These are phyloP conservation scores for Criorhina ranunculi DNA, from an alignment of 2,888 invertebrate genomes.

Conservation along the genomic window DNA sequence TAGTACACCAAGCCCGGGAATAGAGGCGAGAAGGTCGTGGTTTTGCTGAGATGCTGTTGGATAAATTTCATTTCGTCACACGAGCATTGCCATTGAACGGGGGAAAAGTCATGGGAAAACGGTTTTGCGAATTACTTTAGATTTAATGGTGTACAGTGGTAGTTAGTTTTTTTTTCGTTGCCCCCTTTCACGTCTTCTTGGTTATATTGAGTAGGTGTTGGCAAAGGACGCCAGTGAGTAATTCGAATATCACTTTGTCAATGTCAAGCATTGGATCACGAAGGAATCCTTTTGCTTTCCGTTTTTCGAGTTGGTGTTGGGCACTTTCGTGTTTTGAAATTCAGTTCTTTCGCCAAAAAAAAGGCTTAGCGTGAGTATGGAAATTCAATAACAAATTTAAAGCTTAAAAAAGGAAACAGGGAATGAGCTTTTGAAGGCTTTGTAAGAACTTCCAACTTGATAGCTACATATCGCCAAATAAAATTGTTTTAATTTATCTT, in stretches of 20 bases:
- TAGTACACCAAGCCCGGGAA: conserved; percentile 3
- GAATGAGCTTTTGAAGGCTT: background rate
- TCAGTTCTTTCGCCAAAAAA: background rate
- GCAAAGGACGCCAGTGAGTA: conserved; percentile 32
- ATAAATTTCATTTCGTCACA: conserved; percentile 54
- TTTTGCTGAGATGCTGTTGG: conserved; percentile 36
- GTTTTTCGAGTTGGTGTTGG: background rate
- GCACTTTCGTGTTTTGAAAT: background rate
- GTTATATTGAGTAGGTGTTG: conserved; percentile 33
- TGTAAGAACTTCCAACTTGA: background rate
- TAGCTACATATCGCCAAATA: no score
- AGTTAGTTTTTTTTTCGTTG: background rate
- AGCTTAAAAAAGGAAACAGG: background rate
- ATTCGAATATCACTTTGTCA: conserved; percentile 55
- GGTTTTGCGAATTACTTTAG: conserved; percentile 55
- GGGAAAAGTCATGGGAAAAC: conserved; percentile 7
- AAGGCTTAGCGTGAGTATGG: background rate
- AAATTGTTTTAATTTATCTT: no score
- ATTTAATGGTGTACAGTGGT: conserved; percentile 36
- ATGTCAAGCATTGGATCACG: conserved; percentile 26
- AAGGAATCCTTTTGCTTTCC: conserved; percentile 5
- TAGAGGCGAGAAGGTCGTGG: conserved; percentile 23
- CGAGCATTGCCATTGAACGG: conserved; percentile 18
- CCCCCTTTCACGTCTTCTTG: background rate
- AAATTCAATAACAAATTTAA: background rate